Percentiles rank a stretch among this genome's conserved stretches.
Evolutionary conservation across 2,888 invertebrate species (phyloP).

Genomic region (Serripes groenlandicus): DNA sequence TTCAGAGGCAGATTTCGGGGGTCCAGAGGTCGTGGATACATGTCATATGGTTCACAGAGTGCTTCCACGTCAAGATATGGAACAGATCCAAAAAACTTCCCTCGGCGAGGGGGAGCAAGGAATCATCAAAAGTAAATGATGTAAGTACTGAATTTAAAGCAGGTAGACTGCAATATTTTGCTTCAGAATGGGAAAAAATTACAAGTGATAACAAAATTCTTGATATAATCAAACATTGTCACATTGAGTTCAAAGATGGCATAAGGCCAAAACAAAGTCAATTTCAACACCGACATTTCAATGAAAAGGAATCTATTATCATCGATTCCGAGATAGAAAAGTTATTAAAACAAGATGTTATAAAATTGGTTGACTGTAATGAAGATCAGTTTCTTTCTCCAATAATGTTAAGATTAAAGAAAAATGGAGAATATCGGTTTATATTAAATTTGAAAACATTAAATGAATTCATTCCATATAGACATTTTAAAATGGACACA

Average conservation of each 20-base stretch:
- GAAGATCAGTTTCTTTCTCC: slow-evolving; percentile 52
- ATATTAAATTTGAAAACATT: slow-evolving; percentile 56
- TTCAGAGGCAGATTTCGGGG: background rate
- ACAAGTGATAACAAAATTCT: slow-evolving; percentile 7
- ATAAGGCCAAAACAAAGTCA: background rate
- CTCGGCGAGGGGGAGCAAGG: too few species aligned
- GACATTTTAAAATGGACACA: slow-evolving; percentile 61
- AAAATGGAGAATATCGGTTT: slow-evolving; percentile 54
- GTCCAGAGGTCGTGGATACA: background rate
- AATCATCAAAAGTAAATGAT: too few species aligned
- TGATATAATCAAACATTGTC: background rate
- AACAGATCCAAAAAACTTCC: too few species aligned
- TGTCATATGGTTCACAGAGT: background rate
- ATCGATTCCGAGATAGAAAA: slow-evolving; percentile 24
- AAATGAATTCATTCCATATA: slow-evolving; percentile 45
- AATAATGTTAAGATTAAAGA: slow-evolving; percentile 51
- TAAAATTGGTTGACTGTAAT: slow-evolving; percentile 17
- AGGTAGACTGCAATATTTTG: too few species aligned
- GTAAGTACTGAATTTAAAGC: too few species aligned
- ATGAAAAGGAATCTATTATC: background rate
- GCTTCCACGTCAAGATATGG: too few species aligned
- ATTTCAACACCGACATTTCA: background rate
- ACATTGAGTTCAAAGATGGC: background rate
- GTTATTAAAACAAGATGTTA: slow-evolving; percentile 18
- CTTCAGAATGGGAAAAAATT: slow-evolving; percentile 21